Conservation (phyloP, 2,888 invertebrate species). For the Cryptus viduatorius region DNA sequence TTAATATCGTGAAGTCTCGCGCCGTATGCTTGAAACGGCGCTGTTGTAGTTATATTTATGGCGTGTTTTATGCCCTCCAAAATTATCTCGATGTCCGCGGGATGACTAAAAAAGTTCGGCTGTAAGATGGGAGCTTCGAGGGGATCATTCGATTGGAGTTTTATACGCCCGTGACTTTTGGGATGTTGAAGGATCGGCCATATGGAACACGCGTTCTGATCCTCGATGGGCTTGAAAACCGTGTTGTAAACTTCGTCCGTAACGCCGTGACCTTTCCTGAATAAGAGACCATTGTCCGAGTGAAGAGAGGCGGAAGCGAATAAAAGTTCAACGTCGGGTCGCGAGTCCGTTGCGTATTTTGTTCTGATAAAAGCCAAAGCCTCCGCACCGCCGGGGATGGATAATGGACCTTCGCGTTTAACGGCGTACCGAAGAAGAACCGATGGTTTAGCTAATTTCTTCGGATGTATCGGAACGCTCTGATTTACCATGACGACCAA, state of each 20-base stretch:
- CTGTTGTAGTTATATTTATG: constrained; percentile 85
- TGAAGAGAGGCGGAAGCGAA: constrained; percentile 87
- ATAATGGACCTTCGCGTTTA: constrained; percentile 85
- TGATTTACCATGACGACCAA: constrained; percentile 86
- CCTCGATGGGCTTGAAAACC: constrained; percentile 84
- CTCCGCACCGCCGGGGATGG: constrained; percentile 87
- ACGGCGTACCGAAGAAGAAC: constrained; percentile 29
- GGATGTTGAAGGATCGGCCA: constrained; percentile 91
- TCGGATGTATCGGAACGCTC: constrained; percentile 76
- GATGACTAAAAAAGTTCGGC: constrained; percentile 92
- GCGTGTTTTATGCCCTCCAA: constrained; percentile 87
- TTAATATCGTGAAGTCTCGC: constrained; percentile 83
- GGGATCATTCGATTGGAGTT: constrained; percentile 90
- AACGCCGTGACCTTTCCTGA: constrained; percentile 81
- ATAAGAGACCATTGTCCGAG: constrained; percentile 85
- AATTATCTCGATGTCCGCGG: constrained; percentile 83
- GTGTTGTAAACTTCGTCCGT: constrained; percentile 83
- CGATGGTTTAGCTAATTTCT: background rate
- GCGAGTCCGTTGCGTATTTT: constrained; percentile 86
- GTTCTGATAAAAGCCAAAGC: constrained; percentile 88
- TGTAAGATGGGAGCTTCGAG: constrained; percentile 90
- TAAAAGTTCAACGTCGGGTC: constrained; percentile 90
- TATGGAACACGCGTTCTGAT: constrained; percentile 85
- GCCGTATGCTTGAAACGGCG: constrained; percentile 85
- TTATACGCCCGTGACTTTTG: constrained; percentile 89